Conservation (phyloP, 2,113 vertebrate genomes). For the Pogonocichla stellata region DNA sequence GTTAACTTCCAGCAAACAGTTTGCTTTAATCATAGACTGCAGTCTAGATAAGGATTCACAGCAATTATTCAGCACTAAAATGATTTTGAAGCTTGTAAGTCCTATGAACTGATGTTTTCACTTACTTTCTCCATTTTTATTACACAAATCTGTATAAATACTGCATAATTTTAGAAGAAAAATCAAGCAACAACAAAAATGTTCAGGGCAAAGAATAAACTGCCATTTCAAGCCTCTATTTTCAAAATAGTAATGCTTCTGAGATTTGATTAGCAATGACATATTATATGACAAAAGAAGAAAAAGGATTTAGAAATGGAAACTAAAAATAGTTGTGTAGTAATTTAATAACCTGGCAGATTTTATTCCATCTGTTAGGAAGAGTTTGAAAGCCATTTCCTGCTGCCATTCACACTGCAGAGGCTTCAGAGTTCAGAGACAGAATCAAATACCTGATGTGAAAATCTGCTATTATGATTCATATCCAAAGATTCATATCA, state of each 20-base stretch:
- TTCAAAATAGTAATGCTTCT: constrained; percentile 54
- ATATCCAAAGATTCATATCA: constrained; percentile 42
- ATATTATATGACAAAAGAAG: constrained; percentile 58
- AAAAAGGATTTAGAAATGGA: constrained; percentile 48
- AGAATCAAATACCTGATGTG: constrained; percentile 60
- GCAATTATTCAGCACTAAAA: background rate
- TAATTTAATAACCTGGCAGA: constrained; percentile 72
- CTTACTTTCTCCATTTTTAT: background rate
- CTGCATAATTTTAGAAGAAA: background rate
- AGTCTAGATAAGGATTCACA: background rate
- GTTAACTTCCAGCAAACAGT: background rate
- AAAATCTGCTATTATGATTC: constrained; percentile 58
- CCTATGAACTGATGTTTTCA: background rate
- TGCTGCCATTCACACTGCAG: constrained; percentile 48
- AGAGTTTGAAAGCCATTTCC: constrained; percentile 67
- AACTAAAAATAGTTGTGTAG: constrained; percentile 66
- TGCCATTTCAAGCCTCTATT: constrained; percentile 21
- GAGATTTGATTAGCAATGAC: constrained; percentile 46
- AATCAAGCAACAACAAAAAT: background rate
- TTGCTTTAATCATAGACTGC: background rate
- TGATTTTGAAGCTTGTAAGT: background rate
- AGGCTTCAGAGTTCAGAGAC: constrained; percentile 44
- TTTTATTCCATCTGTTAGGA: constrained; percentile 66
- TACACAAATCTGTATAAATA: background rate
- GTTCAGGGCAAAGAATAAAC: background rate